Evolutionary conservation across 2,113 vertebrate species (phyloP).

Genomic region (Tretioscincus oriximinensis): DNA sequence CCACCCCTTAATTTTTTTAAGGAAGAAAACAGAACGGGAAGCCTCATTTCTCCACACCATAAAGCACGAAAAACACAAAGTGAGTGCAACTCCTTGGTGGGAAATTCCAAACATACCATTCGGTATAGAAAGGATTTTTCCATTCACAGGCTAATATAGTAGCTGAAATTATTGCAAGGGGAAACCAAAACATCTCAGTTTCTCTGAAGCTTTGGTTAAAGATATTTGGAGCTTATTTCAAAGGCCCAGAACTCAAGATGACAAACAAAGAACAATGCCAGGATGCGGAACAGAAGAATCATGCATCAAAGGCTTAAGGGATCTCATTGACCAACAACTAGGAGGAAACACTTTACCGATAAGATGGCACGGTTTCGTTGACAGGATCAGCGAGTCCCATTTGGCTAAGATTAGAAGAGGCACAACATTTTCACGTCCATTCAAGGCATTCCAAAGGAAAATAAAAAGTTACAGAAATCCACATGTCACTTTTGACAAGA

Average conservation of each 20-base stretch:
- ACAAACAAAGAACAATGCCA: constrained; percentile 56
- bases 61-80: constrained; percentile 22
- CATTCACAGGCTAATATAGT: constrained; percentile 27
- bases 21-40: constrained; percentile 26
- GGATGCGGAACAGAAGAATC: constrained; percentile 45
- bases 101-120: constrained; percentile 24
- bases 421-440: constrained; percentile 60
- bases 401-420: constrained; percentile 61
- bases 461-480: constrained; percentile 52
- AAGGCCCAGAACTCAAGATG: constrained; percentile 35
- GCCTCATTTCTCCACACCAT: constrained; percentile 28
- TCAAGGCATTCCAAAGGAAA: constrained; percentile 65
- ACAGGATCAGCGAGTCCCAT: constrained; percentile 42
- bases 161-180: constrained; percentile 39
- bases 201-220: constrained; percentile 39
- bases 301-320: constrained; percentile 62
- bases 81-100: constrained; percentile 40
- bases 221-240: constrained; percentile 44
- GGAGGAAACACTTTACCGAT: constrained; percentile 49
- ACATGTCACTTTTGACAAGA: constrained; percentile 64
- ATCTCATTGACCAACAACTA: constrained; percentile 54
- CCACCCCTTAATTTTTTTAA: constrained; percentile 6
- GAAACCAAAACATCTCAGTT: constrained; percentile 39
- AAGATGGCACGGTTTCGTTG: constrained; percentile 33
- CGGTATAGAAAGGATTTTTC: constrained; percentile 37